phyloP scores from a whole-genome alignment of 2,888 invertebrate genomes.

The Harpalus rufipes region DNA sequence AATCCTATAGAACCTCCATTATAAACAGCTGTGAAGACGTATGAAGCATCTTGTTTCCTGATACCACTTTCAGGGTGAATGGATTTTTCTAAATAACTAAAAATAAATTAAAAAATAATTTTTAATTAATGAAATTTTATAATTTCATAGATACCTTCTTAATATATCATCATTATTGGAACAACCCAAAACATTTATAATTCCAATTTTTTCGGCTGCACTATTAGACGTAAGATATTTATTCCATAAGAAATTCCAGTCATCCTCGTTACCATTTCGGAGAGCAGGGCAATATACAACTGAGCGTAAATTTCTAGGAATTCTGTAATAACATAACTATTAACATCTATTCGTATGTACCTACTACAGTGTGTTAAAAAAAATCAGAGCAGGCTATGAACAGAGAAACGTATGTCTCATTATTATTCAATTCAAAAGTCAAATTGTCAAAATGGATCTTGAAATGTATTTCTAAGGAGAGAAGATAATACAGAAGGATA shows the following conservation, averaged over 20 bases:
- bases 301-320: conserved; percentile 83
- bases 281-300: conserved; percentile 88
- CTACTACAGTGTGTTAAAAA: too few relatives aligned
- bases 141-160: conserved; percentile 75
- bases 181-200: conserved; percentile 85
- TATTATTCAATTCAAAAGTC: too few relatives aligned
- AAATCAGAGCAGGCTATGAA: too few relatives aligned
- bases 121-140: not conserved
- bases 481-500: too few relatives aligned
- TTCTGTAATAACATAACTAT: conserved; percentile 73
- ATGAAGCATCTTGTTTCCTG: conserved; percentile 77
- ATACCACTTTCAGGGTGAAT: conserved; percentile 73
- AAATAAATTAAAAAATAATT: not conserved
- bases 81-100: conserved; percentile 24
- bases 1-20: conserved; percentile 79
- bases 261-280: conserved; percentile 79
- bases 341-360: not conserved
- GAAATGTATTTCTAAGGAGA: too few relatives aligned
- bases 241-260: conserved; percentile 84
- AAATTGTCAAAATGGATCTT: too few relatives aligned
- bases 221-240: conserved; percentile 80
- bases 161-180: conserved; percentile 80
- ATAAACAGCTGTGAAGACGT: conserved; percentile 78
- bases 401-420: too few relatives aligned
- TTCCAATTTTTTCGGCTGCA: conserved; percentile 84